Conservation (phyloP, 2,888 invertebrate species). For the Liposcelis brunnea region DNA sequence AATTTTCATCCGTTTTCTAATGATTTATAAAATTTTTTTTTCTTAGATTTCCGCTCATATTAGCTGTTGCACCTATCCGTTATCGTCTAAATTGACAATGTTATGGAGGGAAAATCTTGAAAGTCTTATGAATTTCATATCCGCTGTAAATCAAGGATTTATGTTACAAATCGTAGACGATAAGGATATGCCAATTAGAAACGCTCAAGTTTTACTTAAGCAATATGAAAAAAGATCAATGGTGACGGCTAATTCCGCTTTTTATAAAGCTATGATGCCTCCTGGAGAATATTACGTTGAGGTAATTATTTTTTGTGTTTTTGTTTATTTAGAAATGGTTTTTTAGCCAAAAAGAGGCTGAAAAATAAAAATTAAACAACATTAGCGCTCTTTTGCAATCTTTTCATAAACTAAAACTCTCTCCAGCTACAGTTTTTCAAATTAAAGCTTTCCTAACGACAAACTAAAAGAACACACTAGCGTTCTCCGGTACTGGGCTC, state of each 20-base stretch:
- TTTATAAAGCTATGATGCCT: constrained; percentile 5
- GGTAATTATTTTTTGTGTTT: constrained; percentile 8
- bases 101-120: constrained; percentile 53
- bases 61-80: constrained; percentile 71
- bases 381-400: no score
- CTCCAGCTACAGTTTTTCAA: no score
- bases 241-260: neutral
- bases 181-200: neutral
- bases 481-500: no score
- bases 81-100: constrained; percentile 40
- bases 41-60: constrained; percentile 43
- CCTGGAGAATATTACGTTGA: constrained; percentile 7
- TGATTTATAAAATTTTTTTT: constrained; percentile 1
- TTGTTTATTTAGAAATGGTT: constrained; percentile 6
- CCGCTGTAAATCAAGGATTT: constrained; percentile 42
- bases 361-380: neutral
- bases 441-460: no score
- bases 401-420: no score
- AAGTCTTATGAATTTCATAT: constrained; percentile 43
- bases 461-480: no score
- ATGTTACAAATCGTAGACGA: constrained; percentile 6
- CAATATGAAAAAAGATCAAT: neutral
- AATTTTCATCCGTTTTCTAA: no score
- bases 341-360: neutral
- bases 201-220: constrained; percentile 1